phyloP scores from a whole-genome alignment of 1,140 invertebrate genomes.

The Achroia grisella region DNA sequence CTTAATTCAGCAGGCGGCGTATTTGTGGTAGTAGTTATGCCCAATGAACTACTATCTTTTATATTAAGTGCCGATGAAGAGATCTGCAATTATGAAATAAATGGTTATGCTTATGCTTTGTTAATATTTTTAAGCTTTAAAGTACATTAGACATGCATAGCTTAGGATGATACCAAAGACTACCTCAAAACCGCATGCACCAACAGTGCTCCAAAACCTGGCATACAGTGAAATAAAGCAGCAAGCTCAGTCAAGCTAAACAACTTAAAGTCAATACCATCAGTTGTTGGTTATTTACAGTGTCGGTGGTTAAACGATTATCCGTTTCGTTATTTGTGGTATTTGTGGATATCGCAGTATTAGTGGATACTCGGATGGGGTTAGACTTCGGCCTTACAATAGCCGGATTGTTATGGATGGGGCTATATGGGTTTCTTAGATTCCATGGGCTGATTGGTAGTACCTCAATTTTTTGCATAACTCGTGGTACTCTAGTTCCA shows the following conservation, averaged over 20 bases:
- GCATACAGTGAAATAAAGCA: slow-evolving; percentile 32
- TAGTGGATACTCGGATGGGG: slow-evolving; percentile 71
- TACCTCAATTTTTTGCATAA: slow-evolving; percentile 74
- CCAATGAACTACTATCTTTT: slow-evolving; percentile 65
- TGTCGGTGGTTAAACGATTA: slow-evolving; percentile 67
- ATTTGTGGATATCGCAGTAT: slow-evolving; percentile 68
- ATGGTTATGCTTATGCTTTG: slow-evolving; percentile 53
- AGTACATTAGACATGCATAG: slow-evolving; percentile 45
- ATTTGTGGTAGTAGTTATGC: slow-evolving; percentile 60
- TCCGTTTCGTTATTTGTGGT: slow-evolving; percentile 66
- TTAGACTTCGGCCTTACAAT: slow-evolving; percentile 73
- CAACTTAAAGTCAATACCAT: slow-evolving; percentile 71
- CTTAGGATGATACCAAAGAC: slow-evolving; percentile 31
- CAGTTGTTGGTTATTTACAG: slow-evolving; percentile 72
- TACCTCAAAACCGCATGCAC: slow-evolving; percentile 14
- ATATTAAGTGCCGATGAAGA: slow-evolving; percentile 67
- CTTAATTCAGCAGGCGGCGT: slow-evolving; percentile 65
- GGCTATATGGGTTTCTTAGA: slow-evolving; percentile 72
- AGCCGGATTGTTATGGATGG: slow-evolving; percentile 73
- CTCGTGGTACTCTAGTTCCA: slow-evolving; percentile 81
- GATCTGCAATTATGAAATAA: slow-evolving; percentile 70
- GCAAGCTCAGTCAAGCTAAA: slow-evolving; percentile 64
- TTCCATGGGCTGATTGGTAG: slow-evolving; percentile 73
- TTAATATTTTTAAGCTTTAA: slow-evolving; percentile 37
- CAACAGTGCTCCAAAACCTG: slow-evolving; percentile 16